Conservation (phyloP, 1,140 invertebrate species). For the Augochlora pura region DNA sequence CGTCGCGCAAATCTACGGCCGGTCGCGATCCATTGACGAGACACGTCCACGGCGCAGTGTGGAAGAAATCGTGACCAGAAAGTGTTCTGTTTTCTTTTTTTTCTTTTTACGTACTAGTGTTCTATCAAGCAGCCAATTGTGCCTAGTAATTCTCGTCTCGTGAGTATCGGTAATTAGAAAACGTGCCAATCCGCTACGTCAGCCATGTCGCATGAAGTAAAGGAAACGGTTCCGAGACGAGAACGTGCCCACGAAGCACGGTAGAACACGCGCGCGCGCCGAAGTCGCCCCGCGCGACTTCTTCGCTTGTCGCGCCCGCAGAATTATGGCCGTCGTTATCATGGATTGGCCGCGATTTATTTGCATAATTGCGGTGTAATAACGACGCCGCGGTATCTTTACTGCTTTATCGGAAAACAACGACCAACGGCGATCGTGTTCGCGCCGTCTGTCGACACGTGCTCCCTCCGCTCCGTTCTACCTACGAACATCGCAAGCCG, state of each 20-base stretch:
- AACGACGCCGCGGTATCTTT: not conserved
- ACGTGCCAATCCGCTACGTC: conserved; percentile 17
- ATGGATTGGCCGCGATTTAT: not conserved
- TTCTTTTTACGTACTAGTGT: not conserved
- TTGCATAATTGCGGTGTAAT: conserved; percentile 15
- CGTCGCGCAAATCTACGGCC: not conserved
- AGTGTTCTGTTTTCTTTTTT: not conserved
- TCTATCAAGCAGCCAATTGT: conserved; percentile 28
- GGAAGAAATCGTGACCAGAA: conserved; percentile 17
- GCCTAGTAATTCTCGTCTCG: conserved; percentile 20
- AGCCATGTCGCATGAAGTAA: conserved; percentile 3
- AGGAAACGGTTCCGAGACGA: conserved; percentile 1
- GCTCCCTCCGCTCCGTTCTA: not conserved
- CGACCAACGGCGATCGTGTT: not conserved
- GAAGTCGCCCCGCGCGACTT: conserved; percentile 23
- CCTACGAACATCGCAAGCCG: too few species aligned
- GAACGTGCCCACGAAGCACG: conserved; percentile 9
- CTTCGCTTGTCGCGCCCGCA: conserved; percentile 3
- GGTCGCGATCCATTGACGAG: not conserved
- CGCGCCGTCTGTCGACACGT: not conserved
- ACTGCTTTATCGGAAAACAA: conserved; percentile 5
- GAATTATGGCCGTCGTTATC: not conserved
- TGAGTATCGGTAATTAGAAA: not conserved
- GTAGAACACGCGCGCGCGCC: not conserved
- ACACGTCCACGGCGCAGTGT: not conserved